A percentile compares a stretch with the other conserved stretches of the same genome.
These are phyloP conservation scores for Elgonia sp. DNA, from an alignment of 2,888 invertebrate species.

Conservation along the genomic window DNA sequence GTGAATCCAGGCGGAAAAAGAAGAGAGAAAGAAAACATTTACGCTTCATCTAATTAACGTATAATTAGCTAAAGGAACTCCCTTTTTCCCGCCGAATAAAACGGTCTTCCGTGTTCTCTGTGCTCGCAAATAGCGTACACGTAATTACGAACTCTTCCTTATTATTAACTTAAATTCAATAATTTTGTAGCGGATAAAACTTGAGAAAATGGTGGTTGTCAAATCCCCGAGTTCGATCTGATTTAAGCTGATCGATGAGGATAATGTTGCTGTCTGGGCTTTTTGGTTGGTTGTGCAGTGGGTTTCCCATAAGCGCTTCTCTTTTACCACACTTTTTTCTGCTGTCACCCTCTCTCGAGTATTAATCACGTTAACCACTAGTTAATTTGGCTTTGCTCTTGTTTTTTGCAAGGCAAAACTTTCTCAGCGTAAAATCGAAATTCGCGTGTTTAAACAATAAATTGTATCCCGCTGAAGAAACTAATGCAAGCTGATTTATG, in stretches of 20 bases:
- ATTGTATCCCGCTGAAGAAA: neutral
- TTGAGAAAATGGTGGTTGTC: constrained; percentile 28
- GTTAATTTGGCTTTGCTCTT: constrained; percentile 1
- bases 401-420: too few species aligned
- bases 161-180: constrained; percentile 60
- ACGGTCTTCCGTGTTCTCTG: constrained; percentile 52
- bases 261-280: constrained; percentile 15
- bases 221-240: constrained; percentile 13
- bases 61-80: constrained; percentile 51
- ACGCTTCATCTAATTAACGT: constrained; percentile 63
- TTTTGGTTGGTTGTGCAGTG: constrained; percentile 9
- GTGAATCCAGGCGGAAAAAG: constrained; percentile 42
- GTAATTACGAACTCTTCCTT: constrained; percentile 64
- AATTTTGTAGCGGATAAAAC: constrained; percentile 33
- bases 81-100: constrained; percentile 44
- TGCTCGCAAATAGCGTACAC: constrained; percentile 30
- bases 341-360: neutral
- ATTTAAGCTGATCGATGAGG: constrained; percentile 8
- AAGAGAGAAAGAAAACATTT: constrained; percentile 47
- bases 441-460: neutral
- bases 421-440: neutral
- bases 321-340: neutral
- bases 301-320: neutral
- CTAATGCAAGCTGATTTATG: neutral
- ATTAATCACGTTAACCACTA: constrained; percentile 6